Conservation (phyloP, 2,888 invertebrate species). For the Netelia melanura region DNA sequence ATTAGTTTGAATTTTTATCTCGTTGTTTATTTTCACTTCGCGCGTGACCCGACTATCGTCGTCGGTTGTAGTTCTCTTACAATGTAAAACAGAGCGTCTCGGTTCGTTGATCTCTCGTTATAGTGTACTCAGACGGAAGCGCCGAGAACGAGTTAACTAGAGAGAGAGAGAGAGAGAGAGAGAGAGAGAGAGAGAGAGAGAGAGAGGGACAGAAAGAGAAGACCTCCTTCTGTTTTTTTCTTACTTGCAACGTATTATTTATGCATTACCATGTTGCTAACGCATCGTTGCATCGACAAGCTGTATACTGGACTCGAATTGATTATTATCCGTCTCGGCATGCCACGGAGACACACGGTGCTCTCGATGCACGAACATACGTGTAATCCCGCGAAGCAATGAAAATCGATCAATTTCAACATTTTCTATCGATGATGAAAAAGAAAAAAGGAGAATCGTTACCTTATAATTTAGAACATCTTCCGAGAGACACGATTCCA, state of each 20-base stretch:
- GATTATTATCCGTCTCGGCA: conserved; percentile 29
- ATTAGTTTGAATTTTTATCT: conserved; percentile 20
- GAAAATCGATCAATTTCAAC: conserved; percentile 14
- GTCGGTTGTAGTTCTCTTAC: conserved; percentile 18
- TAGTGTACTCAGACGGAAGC: conserved; percentile 56
- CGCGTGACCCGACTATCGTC: conserved; percentile 31
- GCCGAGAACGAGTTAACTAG: conserved; percentile 9
- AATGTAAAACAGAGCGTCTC: conserved; percentile 41
- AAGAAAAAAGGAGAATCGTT: not conserved
- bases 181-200: not conserved
- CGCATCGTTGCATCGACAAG: conserved; percentile 50
- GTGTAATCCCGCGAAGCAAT: not conserved
- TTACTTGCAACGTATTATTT: conserved; percentile 39
- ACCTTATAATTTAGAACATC: conserved; percentile 31
- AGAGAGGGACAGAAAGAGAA: not conserved
- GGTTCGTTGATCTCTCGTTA: conserved; percentile 64
- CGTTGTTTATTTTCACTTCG: conserved; percentile 25
- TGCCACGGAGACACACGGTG: not conserved
- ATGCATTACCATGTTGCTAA: conserved; percentile 42
- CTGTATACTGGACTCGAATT: conserved; percentile 43
- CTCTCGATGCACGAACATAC: not conserved
- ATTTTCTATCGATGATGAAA: not conserved
- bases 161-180: conserved; percentile 8
- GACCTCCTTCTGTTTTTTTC: conserved; percentile 42
- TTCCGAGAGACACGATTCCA: conserved; percentile 27